Conservation (phyloP, 2,113 vertebrate species). For the Paralichthys olivaceus region DNA sequence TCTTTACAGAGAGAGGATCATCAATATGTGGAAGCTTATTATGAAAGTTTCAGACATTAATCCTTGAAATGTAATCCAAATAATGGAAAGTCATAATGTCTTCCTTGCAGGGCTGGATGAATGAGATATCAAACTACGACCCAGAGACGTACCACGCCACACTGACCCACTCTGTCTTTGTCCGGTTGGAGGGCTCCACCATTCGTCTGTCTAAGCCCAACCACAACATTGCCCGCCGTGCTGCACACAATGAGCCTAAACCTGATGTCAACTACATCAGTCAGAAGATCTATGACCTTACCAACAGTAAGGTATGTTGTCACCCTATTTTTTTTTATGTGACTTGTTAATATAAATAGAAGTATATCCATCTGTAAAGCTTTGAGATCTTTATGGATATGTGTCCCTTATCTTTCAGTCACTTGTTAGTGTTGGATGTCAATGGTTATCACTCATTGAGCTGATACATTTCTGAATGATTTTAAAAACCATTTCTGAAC, state of each 20-base stretch:
- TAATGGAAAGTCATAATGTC: not conserved
- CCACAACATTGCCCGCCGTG: slow-evolving; percentile 94
- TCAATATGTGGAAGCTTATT: not conserved
- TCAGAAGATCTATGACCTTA: slow-evolving; percentile 97
- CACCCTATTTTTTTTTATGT: not conserved
- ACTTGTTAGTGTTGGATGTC: not conserved
- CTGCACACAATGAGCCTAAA: slow-evolving; percentile 92
- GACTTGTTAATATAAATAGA: not conserved
- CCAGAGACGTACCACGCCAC: slow-evolving; percentile 98
- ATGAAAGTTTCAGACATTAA: not conserved
- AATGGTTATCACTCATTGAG: not conserved
- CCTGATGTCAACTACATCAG: slow-evolving; percentile 92
- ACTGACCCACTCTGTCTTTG: slow-evolving; percentile 92
- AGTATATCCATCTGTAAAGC: not conserved
- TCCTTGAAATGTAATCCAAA: not conserved
- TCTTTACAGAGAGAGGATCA: not conserved
- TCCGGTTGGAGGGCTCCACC: slow-evolving; percentile 91
- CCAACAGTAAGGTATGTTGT: slow-evolving; percentile 90
- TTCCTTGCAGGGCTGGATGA: slow-evolving; percentile 94
- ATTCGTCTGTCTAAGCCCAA: slow-evolving; percentile 97
- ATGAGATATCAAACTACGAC: slow-evolving; percentile 95
- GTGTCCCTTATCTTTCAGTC: not conserved
- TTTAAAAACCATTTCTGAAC: too few relatives aligned
- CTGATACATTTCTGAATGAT: not conserved
- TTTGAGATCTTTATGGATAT: not conserved